A percentile compares a stretch with the other conserved stretches of the same genome.
Evolutionary conservation across 2,888 invertebrate species (phyloP).

Genomic region (Netelia virgata): DNA sequence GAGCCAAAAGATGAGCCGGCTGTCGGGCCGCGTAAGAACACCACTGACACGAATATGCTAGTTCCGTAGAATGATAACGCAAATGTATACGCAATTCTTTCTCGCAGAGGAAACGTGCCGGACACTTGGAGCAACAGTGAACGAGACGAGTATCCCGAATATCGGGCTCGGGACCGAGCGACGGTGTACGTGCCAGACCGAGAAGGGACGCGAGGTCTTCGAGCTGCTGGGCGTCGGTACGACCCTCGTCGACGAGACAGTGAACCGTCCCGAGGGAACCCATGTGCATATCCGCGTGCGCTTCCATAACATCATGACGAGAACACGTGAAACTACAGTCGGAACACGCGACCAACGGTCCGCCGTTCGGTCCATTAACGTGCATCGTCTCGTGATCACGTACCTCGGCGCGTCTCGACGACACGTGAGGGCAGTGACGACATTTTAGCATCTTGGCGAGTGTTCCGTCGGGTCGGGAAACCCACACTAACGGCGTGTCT

Average conservation of each 20-base stretch:
- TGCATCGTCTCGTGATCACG: constrained; percentile 95
- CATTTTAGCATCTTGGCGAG: constrained; percentile 94
- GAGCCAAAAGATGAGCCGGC: constrained; percentile 89
- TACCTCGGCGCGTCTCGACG: constrained; percentile 92
- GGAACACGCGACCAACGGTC: constrained; percentile 88
- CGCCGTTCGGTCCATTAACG: constrained; percentile 85
- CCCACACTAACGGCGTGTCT: constrained; percentile 92
- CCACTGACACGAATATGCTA: constrained; percentile 90
- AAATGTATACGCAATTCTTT: constrained; percentile 91
- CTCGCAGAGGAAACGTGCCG: constrained; percentile 92
- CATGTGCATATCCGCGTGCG: constrained; percentile 91
- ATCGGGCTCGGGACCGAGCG: constrained; percentile 79
- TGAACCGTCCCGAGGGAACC: constrained; percentile 90
- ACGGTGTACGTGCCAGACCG: constrained; percentile 75
- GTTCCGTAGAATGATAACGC: constrained; percentile 89
- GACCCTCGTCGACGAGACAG: constrained; percentile 88
- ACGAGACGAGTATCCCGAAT: constrained; percentile 83
- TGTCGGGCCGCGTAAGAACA: constrained; percentile 92
- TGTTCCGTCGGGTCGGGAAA: constrained; percentile 88
- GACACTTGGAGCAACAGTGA: constrained; percentile 93
- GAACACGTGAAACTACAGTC: constrained; percentile 93
- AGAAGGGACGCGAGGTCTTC: constrained; percentile 79
- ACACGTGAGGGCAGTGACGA: constrained; percentile 93
- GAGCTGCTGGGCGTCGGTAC: constrained; percentile 86
- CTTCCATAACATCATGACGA: constrained; percentile 89